phyloP scores from a whole-genome alignment of 2,113 vertebrate species.

The Psammodynastes pulverulentus region DNA sequence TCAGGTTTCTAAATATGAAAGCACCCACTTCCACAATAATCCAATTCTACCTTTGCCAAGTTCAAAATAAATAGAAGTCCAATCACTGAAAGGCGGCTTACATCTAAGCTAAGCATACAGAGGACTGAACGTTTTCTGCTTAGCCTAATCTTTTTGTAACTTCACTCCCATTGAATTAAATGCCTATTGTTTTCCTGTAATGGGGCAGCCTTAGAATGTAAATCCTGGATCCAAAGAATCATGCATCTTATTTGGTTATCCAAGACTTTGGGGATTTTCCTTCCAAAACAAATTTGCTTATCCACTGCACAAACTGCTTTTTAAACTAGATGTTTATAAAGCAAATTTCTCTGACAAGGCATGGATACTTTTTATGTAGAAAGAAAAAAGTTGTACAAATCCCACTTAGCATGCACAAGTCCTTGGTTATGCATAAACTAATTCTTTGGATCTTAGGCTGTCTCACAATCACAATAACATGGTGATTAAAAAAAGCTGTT shows the following conservation, averaged over 20 bases:
- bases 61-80: neutral
- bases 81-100: neutral
- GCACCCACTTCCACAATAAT: constrained; percentile 6
- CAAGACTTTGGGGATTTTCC: neutral
- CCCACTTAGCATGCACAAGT: neutral
- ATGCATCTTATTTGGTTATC: neutral
- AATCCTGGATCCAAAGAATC: neutral
- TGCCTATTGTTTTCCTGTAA: constrained; percentile 5
- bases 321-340: neutral
- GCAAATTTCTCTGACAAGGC: neutral
- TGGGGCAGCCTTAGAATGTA: neutral
- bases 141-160: neutral
- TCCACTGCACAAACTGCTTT: neutral
- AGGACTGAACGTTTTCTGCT: neutral
- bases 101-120: neutral
- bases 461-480: neutral
- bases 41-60: neutral
- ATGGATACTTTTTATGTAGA: neutral
- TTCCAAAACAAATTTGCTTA: neutral
- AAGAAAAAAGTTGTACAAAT: neutral
- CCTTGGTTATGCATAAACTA: neutral
- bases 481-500: neutral
- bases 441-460: neutral
- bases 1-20: neutral
- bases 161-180: constrained; percentile 4